Conservation (phyloP, 2,888 invertebrate species). For the Aleiodes testaceus region DNA sequence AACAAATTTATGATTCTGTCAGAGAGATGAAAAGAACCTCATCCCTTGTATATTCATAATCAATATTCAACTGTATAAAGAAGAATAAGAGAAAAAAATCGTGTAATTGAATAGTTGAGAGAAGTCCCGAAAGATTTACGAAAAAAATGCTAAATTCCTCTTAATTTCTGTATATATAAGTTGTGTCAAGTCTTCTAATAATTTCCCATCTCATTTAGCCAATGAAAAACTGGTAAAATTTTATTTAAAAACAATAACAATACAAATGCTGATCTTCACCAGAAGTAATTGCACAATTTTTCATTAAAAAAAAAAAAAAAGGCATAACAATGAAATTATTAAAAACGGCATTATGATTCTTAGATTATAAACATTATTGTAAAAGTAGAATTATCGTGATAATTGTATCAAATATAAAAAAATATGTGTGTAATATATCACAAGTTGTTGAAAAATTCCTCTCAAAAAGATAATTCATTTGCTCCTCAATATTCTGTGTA, state of each 20-base stretch:
- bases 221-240: background rate
- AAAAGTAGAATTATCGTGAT: constrained; percentile 37
- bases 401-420: constrained; percentile 39
- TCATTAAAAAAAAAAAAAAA: constrained; percentile 32
- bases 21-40: no score
- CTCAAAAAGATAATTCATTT: constrained; percentile 46
- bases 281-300: constrained; percentile 32
- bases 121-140: no score
- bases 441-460: constrained; percentile 3
- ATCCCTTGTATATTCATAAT: no score
- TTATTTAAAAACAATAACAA: constrained; percentile 38
- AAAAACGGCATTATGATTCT: constrained; percentile 35
- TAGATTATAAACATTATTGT: constrained; percentile 42
- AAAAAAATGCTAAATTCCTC: background rate
- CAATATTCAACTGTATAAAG: no score
- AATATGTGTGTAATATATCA: constrained; percentile 37
- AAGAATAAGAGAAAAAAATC: no score
- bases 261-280: constrained; percentile 37
- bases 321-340: background rate
- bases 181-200: background rate
- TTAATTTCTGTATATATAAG: constrained; percentile 18
- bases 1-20: no score
- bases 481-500: constrained; percentile 73
- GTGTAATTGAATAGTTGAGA: background rate
- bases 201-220: background rate